Base-by-base conservation (phyloP, 2,797 vertebrate species). In the Acipenser oxyrinchus region DNA sequence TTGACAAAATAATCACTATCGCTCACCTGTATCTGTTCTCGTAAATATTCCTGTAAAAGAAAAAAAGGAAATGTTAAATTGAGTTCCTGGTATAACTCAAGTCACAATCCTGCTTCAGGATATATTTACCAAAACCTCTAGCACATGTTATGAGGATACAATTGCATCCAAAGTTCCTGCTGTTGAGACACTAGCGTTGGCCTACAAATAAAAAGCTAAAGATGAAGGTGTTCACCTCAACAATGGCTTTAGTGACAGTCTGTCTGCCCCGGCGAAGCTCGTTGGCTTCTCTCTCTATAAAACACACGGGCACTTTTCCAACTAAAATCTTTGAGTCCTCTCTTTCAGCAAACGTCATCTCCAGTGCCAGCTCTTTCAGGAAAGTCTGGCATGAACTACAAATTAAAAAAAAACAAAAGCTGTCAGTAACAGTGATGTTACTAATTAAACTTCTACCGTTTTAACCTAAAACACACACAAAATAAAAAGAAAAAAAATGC, bases 11-110 rank as follows among this genome's bases (percentile, higher is more conserved):
- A n/a, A 3, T 6, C 8, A 18, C 60, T 2, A 57, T 48, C 60
- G 65, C 84, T 86, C 76, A 97, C 97, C 93, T 97, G 93, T 74
- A 92, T 86, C 83, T 96, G 93, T 81, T 98, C 96, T 80, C 78
- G 89, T 75, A 99, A 88, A 74, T 95, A 91, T 70, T 96, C 96
- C 97, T 99, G 74, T n/a, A 15, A 81, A 82, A 78, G 8, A 64
- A 74, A 81, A n/a, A 78, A 23, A 51, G 49, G 12, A 66, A 62
- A 62, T 37, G 6, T 9, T 37, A 37, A 48, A 7, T 62, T 62
- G 10, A 62, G 18, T 23, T 62, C 18, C 63, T 48, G 51, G 6
- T 50, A 61, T 7, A 23, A 13, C 49, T 37, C 8, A 18, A 11
- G 48, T 64, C 18, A 51, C 64, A 62, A 55, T 11, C 10, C 59